Evolutionary conservation across 2,113 vertebrate genomes (phyloP).

Genomic region (Catharus fuscescens): DNA sequence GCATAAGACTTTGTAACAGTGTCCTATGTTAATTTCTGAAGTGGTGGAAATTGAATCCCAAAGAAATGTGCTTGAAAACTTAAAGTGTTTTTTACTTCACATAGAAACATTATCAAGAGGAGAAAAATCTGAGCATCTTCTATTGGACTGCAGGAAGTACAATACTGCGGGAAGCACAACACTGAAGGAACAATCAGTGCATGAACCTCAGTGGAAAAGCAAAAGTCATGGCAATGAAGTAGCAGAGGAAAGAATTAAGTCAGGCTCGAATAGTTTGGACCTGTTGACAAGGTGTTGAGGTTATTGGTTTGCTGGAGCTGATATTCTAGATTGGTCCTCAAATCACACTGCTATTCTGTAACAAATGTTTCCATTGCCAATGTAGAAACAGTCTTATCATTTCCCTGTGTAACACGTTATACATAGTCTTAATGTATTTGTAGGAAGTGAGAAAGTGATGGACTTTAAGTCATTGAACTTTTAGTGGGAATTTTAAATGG

Average conservation of each 20-base stretch:
- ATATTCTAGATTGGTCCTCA: neutral
- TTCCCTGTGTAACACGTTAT: neutral
- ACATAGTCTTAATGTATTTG: neutral
- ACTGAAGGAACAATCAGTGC: neutral
- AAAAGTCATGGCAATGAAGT: neutral
- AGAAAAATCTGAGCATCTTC: neutral
- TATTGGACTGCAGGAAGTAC: neutral
- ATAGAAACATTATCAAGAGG: neutral
- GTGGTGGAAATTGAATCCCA: neutral
- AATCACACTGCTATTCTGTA: neutral
- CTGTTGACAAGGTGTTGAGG: neutral
- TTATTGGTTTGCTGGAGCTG: neutral
- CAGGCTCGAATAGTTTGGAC: neutral
- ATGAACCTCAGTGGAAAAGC: neutral
- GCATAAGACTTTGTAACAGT: neutral
- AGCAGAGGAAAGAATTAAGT: neutral
- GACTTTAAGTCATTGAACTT: neutral
- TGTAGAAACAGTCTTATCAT: neutral
- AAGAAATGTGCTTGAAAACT: neutral
- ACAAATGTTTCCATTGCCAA: neutral
- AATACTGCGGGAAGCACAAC: no score
- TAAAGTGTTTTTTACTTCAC: neutral
- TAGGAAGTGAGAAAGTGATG: neutral
- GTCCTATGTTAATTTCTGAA: neutral
- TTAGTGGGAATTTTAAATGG: neutral